These are phyloP conservation scores for Aculops lycopersici DNA, from an alignment of 1,140 invertebrate species.

Conservation along the genomic window DNA sequence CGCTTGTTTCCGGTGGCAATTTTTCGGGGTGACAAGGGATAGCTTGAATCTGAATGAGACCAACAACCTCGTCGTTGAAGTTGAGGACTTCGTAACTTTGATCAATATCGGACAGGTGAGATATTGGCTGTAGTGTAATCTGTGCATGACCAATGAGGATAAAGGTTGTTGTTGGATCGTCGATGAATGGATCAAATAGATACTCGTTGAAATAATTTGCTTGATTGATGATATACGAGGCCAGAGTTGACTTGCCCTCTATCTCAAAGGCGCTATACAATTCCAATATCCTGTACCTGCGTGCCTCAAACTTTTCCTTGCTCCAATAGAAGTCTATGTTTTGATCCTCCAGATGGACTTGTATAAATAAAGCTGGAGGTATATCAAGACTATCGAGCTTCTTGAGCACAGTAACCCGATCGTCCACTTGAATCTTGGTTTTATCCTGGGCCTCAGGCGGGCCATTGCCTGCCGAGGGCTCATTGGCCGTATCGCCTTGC, in stretches of 20 bases:
- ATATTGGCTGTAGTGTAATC: constrained; percentile 22
- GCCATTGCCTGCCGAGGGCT: too few species aligned
- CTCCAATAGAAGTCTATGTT: neutral
- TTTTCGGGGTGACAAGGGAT: constrained; percentile 7
- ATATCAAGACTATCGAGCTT: too few species aligned
- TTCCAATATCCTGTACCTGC: neutral
- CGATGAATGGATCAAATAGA: constrained; percentile 27
- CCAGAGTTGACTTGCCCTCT: neutral
- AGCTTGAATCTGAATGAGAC: constrained; percentile 19
- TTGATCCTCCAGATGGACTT: neutral
- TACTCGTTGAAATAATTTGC: constrained; percentile 12
- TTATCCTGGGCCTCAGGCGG: too few species aligned
- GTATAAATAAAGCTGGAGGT: neutral
- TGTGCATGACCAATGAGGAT: constrained; percentile 25
- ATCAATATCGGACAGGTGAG: constrained; percentile 22
- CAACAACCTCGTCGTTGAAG: constrained; percentile 21
- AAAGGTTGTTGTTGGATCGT: constrained; percentile 21
- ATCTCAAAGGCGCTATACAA: neutral
- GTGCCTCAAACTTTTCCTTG: neutral
- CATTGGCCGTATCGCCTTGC: too few species aligned
- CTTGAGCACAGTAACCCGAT: too few species aligned
- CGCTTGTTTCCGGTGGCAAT: too few species aligned
- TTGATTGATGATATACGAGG: neutral
- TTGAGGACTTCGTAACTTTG: constrained; percentile 23
- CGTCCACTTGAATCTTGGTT: too few species aligned